phyloP scores from a whole-genome alignment of 2,888 invertebrate genomes.

The Allophyes oxyacanthae region DNA sequence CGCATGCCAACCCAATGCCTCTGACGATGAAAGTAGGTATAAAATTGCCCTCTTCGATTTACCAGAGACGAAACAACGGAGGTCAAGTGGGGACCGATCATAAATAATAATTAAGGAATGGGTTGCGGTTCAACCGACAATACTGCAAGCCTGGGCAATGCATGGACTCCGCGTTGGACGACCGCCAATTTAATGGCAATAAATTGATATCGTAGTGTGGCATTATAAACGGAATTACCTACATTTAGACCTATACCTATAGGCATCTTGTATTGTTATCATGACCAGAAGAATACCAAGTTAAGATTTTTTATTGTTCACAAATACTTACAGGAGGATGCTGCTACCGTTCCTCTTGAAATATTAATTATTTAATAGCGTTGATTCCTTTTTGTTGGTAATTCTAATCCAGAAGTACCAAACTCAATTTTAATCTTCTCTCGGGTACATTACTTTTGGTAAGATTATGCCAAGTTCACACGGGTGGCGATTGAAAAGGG shows the following conservation, averaged over 20 bases:
- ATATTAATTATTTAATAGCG: no score
- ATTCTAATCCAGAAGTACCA: no score
- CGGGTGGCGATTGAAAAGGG: no score
- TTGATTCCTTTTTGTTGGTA: no score
- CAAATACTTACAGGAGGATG: no score
- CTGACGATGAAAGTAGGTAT: constrained; percentile 4
- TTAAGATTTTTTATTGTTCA: no score
- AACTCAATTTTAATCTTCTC: no score
- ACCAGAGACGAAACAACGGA: constrained; percentile 22
- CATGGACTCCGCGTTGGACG: constrained; percentile 29
- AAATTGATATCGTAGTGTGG: constrained; percentile 43
- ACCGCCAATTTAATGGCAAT: constrained; percentile 47
- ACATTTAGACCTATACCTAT: no score
- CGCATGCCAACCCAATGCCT: neutral
- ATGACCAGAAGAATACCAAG: no score
- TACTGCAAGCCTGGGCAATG: constrained; percentile 37
- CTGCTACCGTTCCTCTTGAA: no score
- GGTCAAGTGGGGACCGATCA: constrained; percentile 39
- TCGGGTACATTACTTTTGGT: no score
- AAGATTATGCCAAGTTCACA: no score
- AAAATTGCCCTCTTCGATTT: constrained; percentile 12
- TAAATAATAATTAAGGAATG: constrained; percentile 53
- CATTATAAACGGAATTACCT: constrained; percentile 11
- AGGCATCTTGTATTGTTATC: neutral
- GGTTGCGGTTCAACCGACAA: constrained; percentile 19